A percentile compares a stretch with the other conserved stretches of the same genome.
phyloP scores from a whole-genome alignment of 2,113 vertebrate genomes.

The Mobula birostris region DNA sequence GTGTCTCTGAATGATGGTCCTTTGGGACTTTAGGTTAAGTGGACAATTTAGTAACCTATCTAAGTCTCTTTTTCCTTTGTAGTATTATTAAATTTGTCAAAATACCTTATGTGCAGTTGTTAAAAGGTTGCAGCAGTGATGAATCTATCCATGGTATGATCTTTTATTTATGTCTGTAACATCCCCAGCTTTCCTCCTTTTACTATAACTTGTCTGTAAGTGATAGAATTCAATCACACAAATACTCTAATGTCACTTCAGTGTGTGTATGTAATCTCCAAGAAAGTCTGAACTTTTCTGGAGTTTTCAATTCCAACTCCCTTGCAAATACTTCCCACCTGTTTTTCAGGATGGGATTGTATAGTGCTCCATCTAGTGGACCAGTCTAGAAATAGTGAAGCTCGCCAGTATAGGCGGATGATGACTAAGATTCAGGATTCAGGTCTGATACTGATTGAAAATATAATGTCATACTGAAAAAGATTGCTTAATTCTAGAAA shows the following conservation, averaged over 20 bases:
- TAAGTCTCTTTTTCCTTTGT: not conserved
- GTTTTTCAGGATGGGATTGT: not conserved
- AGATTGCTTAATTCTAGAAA: not conserved
- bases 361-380: slow-evolving; percentile 13
- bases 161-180: not conserved
- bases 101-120: not conserved
- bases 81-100: not conserved
- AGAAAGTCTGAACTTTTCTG: not conserved
- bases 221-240: not conserved
- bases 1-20: no score
- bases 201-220: not conserved
- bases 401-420: not conserved
- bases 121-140: not conserved
- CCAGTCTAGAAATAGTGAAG: not conserved
- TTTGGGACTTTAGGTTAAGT: not conserved
- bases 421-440: not conserved
- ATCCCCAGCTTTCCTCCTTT: not conserved
- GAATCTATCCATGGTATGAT: not conserved
- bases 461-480: not conserved
- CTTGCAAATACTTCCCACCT: not conserved
- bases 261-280: not conserved
- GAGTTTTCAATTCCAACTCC: not conserved
- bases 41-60: not conserved
- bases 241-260: not conserved
- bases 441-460: not conserved